phyloP scores from a whole-genome alignment of 2,888 invertebrate species.

The Ophion ellenae region DNA sequence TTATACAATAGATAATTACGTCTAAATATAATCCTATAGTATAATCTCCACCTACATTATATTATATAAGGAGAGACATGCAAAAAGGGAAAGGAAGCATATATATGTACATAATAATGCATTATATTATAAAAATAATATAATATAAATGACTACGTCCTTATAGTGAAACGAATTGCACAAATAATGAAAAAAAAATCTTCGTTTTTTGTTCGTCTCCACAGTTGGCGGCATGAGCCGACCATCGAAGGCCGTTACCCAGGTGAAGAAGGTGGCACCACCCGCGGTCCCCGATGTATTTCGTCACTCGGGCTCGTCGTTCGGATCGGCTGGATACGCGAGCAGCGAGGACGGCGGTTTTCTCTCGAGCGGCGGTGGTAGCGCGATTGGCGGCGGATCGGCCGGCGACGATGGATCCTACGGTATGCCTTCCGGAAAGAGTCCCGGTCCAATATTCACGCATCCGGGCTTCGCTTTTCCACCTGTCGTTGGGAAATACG shows the following conservation, averaged over 20 bases:
- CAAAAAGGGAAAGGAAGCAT: too few species aligned
- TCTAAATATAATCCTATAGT: too few species aligned
- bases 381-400: slow-evolving; percentile 74
- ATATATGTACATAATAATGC: too few species aligned
- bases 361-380: slow-evolving; percentile 82
- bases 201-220: slow-evolving; percentile 79
- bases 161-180: too few species aligned
- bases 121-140: too few species aligned
- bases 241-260: slow-evolving; percentile 92
- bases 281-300: slow-evolving; percentile 93
- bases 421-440: slow-evolving; percentile 87
- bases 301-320: slow-evolving; percentile 92
- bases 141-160: too few species aligned
- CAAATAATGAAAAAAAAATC: neutral
- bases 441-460: slow-evolving; percentile 87
- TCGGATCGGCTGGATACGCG: slow-evolving; percentile 91
- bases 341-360: slow-evolving; percentile 91
- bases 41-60: too few species aligned
- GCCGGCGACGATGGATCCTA: slow-evolving; percentile 82
- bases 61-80: too few species aligned
- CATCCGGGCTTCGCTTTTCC: slow-evolving; percentile 92
- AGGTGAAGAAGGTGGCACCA: slow-evolving; percentile 96
- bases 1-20: too few species aligned
- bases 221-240: slow-evolving; percentile 96
- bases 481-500: slow-evolving; percentile 84